A percentile compares a stretch with the other conserved stretches of the same genome.
These are phyloP conservation scores for Tenualosa ilisha DNA, from an alignment of 2,797 vertebrate genomes.

Conservation along the genomic window DNA sequence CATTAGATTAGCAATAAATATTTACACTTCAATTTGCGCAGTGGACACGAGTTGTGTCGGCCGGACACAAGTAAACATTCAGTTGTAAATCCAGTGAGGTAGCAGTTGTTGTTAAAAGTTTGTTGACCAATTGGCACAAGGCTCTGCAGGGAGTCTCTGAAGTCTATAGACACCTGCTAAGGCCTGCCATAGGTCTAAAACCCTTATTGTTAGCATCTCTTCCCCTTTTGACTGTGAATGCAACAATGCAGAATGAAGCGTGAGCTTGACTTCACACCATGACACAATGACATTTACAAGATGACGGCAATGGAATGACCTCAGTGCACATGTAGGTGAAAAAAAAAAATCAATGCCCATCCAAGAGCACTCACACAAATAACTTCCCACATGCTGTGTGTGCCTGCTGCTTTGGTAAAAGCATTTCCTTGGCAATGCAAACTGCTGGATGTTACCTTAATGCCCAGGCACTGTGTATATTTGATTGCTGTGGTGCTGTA, in stretches of 20 bases:
- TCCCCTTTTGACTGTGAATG: not conserved
- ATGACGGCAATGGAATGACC: not conserved
- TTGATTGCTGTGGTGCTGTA: not conserved
- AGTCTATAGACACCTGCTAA: not conserved
- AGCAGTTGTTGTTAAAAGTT: too few relatives aligned
- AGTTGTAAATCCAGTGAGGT: not conserved
- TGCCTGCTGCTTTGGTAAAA: not conserved
- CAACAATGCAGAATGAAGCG: not conserved
- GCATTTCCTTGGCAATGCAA: not conserved
- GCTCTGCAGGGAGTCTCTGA: not conserved
- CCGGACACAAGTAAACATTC: not conserved
- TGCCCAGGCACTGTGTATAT: not conserved
- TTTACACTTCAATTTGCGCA: not conserved
- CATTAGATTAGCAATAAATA: not conserved
- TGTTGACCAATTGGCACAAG: not conserved
- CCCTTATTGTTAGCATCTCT: not conserved
- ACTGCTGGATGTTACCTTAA: not conserved
- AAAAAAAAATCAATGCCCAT: not conserved
- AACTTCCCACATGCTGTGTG: not conserved
- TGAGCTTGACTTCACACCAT: not conserved
- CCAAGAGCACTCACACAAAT: slow-evolving; percentile 1
- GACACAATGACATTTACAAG: slow-evolving; percentile 5
- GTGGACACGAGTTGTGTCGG: not conserved
- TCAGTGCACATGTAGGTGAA: not conserved
- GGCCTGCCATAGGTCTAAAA: not conserved